Evolutionary conservation across 2,113 vertebrate genomes (phyloP).

Genomic region (Acrocephalus kingi): DNA sequence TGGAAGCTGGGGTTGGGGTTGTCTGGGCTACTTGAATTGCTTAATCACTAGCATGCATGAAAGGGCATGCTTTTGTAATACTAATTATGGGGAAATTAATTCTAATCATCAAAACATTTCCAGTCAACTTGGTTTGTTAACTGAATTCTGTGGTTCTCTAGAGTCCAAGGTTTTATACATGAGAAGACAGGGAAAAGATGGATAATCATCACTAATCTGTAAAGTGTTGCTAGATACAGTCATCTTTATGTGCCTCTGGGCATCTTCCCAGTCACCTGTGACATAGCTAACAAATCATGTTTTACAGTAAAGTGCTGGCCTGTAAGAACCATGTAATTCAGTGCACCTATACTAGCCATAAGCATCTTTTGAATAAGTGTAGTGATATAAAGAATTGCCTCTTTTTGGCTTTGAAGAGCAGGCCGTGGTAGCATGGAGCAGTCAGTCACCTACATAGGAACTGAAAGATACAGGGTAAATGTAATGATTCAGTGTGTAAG

Average conservation of each 20-base stretch:
- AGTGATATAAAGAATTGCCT: background rate
- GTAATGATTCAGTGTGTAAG: background rate
- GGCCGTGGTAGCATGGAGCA: background rate
- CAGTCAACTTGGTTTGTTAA: constrained; percentile 21
- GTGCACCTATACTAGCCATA: background rate
- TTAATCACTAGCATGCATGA: background rate
- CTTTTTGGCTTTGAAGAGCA: background rate
- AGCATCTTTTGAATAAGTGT: background rate
- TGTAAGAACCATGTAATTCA: background rate
- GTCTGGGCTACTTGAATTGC: background rate
- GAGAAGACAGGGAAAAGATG: background rate
- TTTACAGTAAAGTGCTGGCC: background rate
- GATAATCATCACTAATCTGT: background rate
- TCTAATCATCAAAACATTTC: background rate
- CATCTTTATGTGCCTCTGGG: background rate
- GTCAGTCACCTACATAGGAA: background rate
- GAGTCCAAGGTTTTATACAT: background rate
- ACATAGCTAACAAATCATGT: background rate
- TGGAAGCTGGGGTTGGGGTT: background rate
- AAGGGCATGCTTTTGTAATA: background rate
- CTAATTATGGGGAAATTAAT: background rate
- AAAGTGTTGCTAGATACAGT: background rate
- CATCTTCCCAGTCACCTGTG: background rate
- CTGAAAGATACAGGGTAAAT: background rate
- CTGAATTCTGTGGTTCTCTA: background rate